Evolutionary conservation across 2,797 vertebrate species (phyloP).

Genomic region (Tinamus major): DNA sequence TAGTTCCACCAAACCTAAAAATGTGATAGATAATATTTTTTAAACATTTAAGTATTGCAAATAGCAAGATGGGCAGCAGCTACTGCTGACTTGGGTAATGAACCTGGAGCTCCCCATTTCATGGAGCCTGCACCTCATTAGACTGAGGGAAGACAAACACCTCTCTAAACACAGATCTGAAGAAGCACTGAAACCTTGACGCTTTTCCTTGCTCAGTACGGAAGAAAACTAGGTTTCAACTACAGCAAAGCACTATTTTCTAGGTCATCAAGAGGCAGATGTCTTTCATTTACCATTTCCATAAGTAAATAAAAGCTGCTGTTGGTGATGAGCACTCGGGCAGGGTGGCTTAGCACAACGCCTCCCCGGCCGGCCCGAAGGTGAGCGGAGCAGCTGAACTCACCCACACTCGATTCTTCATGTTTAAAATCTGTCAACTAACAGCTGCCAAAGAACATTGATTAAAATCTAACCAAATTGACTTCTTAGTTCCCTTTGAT

Average conservation of each 20-base stretch:
- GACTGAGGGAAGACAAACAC: not conserved
- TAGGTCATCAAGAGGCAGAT: not conserved
- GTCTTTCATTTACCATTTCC: not conserved
- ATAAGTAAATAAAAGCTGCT: not conserved
- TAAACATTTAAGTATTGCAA: not conserved
- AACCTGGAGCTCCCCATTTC: not conserved
- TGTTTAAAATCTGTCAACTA: not conserved
- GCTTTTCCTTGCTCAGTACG: not conserved
- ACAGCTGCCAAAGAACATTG: not conserved
- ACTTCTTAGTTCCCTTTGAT: not conserved
- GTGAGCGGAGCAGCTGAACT: not conserved
- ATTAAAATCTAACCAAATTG: slow-evolving; percentile 24
- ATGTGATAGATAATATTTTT: not conserved
- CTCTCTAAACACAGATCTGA: slow-evolving; percentile 7
- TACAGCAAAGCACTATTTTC: not conserved
- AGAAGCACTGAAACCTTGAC: not conserved
- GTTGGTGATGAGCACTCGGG: not conserved
- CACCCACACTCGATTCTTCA: not conserved
- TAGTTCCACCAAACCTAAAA: not conserved
- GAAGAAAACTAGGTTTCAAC: not conserved
- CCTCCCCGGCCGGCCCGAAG: not conserved
- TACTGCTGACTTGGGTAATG: not conserved
- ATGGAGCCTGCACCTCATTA: not conserved
- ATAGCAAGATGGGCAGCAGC: not conserved
- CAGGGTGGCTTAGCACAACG: not conserved